These are phyloP conservation scores for Agrotis puta DNA, from an alignment of 2,888 invertebrate species.

Conservation along the genomic window DNA sequence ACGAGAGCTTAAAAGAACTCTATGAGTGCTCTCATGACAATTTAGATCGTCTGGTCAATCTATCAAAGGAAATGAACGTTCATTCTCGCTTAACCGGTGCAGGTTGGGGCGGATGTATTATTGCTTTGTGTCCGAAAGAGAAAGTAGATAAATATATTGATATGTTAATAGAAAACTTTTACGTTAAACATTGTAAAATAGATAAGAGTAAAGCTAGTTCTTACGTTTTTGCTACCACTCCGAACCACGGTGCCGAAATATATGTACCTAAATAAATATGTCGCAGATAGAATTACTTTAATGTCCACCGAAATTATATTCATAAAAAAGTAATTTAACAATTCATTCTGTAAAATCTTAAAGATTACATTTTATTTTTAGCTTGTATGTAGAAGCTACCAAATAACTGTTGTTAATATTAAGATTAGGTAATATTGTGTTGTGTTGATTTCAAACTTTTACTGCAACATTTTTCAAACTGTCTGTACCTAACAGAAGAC, in stretches of 20 bases:
- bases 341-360: not conserved
- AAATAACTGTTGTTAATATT: not conserved
- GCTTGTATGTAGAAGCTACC: not conserved
- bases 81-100: slow-evolving; percentile 99
- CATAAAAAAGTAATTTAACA: not conserved
- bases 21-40: slow-evolving; percentile 98
- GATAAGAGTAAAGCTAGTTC: slow-evolving; percentile 89
- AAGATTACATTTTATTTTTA: not conserved
- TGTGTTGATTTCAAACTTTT: not conserved
- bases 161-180: slow-evolving; percentile 93
- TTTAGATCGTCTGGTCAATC: slow-evolving; percentile 95
- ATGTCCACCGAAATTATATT: not conserved
- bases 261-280: slow-evolving; percentile 72
- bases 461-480: slow-evolving; percentile 13
- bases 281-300: not conserved
- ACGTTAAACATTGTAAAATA: slow-evolving; percentile 89
- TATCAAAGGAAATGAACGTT: slow-evolving; percentile 93
- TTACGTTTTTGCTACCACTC: slow-evolving; percentile 94
- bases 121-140: slow-evolving; percentile 94
- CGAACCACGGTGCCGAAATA: slow-evolving; percentile 92
- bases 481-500: too few species aligned
- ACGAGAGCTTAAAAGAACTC: slow-evolving; percentile 95
- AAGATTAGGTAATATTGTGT: not conserved
- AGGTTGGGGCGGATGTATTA: slow-evolving; percentile 99
- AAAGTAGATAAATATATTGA: slow-evolving; percentile 93